phyloP scores from a whole-genome alignment of 92 coral and sea anemone genomes.

The Umimayanthus chanpuru region DNA sequence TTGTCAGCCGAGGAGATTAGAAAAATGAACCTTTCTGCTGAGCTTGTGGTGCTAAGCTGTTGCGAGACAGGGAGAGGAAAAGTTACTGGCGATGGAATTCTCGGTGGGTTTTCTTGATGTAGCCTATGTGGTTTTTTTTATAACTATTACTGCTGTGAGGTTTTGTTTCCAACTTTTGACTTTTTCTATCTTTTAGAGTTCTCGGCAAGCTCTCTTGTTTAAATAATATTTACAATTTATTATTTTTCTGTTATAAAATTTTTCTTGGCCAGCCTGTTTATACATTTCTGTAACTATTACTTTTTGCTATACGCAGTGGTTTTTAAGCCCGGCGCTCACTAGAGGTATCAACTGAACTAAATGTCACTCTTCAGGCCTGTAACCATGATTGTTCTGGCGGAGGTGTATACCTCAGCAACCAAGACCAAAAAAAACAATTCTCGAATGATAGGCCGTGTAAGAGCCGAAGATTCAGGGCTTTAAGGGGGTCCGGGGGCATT shows the following conservation, averaged over 20 bases:
- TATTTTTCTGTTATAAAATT: not conserved
- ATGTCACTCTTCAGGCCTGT: too few relatives aligned
- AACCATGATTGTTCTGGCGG: too few relatives aligned
- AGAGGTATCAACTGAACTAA: too few relatives aligned
- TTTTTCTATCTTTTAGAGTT: not conserved
- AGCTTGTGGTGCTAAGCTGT: conserved; percentile 73
- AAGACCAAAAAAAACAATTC: too few relatives aligned
- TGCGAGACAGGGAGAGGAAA: conserved; percentile 68
- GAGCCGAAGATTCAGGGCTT: too few relatives aligned
- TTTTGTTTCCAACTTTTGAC: not conserved
- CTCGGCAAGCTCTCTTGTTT: not conserved
- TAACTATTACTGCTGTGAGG: not conserved
- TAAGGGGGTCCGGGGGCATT: too few relatives aligned
- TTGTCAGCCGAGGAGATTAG: conserved; percentile 69
- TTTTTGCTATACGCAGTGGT: too few relatives aligned
- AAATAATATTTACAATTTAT: too few relatives aligned
- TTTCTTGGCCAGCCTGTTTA: not conserved
- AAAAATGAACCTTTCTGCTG: conserved; percentile 56
- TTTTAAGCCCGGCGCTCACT: too few relatives aligned
- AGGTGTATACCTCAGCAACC: too few relatives aligned
- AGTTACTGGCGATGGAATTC: conserved; percentile 71
- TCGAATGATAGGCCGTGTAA: too few relatives aligned
- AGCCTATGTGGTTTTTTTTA: not conserved
- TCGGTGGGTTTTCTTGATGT: conserved; percentile 45
- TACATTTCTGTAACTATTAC: too few relatives aligned